A percentile compares a stretch with the other conserved stretches of the same genome.
Evolutionary conservation across 2,888 invertebrate species (phyloP).

Genomic region (Conistra vaccinii): DNA sequence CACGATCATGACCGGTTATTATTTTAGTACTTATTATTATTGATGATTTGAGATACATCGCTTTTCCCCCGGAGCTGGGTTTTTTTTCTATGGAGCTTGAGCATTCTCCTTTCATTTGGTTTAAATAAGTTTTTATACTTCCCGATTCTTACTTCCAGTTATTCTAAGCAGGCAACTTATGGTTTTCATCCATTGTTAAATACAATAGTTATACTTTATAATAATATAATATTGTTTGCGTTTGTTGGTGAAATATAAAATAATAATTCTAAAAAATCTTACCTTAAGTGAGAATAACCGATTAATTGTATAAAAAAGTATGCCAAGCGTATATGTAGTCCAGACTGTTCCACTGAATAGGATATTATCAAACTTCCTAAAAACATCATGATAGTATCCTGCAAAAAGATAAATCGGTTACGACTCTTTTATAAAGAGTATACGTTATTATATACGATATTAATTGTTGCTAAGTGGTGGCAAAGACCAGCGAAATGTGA

Average conservation of each 20-base stretch:
- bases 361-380: slow-evolving; percentile 83
- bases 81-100: no score
- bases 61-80: no score
- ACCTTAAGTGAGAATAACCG: slow-evolving; percentile 84
- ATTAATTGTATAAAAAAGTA: slow-evolving; percentile 79
- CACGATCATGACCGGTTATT: no score
- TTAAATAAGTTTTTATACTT: no score
- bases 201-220: background rate
- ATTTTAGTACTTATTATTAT: no score
- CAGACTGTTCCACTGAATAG: slow-evolving; percentile 82
- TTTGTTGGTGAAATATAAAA: background rate
- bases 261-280: background rate
- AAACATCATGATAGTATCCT: slow-evolving; percentile 85
- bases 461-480: background rate
- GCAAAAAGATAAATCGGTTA: slow-evolving; percentile 47
- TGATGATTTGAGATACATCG: no score
- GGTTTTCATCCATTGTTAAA: background rate
- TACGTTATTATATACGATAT: background rate
- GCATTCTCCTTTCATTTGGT: no score
- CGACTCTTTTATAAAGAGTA: background rate
- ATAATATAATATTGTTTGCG: background rate
- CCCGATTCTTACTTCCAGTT: background rate
- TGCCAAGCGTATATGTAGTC: slow-evolving; percentile 82
- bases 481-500: background rate
- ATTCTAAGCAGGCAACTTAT: background rate